Base-by-base conservation (phyloP, 2,113 vertebrate genomes). In the Heterochromis multidens region DNA sequence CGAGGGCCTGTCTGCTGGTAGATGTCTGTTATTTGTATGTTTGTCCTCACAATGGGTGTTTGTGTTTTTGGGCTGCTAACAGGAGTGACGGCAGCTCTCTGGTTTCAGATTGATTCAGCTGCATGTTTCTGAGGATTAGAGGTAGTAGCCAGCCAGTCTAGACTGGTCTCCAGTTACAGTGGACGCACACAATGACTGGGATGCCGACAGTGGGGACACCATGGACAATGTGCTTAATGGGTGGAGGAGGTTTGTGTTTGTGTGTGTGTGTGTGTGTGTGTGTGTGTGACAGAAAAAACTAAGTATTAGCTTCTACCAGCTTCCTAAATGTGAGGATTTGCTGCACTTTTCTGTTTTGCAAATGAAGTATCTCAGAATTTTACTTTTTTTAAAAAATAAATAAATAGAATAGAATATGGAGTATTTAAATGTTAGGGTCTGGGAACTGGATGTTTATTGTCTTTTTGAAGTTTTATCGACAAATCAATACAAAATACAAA, bases 101-200 rank as follows among this genome's bases (percentile, higher is more conserved):
- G 90, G 95, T 98, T 98, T 97, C 98, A 97, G 96, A 97, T 97
- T 96, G 97, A 98, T 97, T 98, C 96, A 95, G 95, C 96, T 96
- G 96, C 96, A 96, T 97, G 97, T 98, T 97, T 96, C 96, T 91
- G 92, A 94, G 97, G 98, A 99, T 99, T 99, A 99, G 95, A 94
- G 95, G 90, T 91, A 95, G 97, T 97, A 98, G 98, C 97, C 98
- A 93, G 96, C 95, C 96, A 97, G 98, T 98, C 98, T 99, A 98
- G 97, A 98, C 97, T 96, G 95, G 92, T 97, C 97, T 98, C 97
- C 96, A 94, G 96, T 98, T 97, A 97, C 97, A 96, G 95, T 95
- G 96, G 97, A 95, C 91, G 89, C 93, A 96, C 96, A 97, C 97
- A 98, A 97, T 97, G 90, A 97, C 95, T 95, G 95, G 62, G 88